These are phyloP conservation scores for Plusia festucae DNA, from an alignment of 2,888 invertebrate species.

Conservation along the genomic window DNA sequence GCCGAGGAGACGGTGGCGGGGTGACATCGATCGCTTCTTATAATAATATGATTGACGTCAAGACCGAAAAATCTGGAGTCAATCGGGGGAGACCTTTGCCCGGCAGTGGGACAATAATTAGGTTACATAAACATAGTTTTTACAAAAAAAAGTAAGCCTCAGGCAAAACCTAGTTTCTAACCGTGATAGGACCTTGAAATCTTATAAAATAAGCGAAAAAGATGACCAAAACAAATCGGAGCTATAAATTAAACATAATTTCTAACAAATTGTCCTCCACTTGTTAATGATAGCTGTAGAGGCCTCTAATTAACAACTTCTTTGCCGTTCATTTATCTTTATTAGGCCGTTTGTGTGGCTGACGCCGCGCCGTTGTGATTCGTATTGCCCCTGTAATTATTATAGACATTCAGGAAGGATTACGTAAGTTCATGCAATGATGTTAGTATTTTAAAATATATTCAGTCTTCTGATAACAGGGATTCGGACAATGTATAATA, in stretches of 20 bases:
- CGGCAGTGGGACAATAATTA: too few species aligned
- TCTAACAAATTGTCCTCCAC: constrained; percentile 48
- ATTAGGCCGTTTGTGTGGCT: constrained; percentile 51
- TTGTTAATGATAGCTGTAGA: constrained; percentile 43
- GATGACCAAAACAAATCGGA: constrained; percentile 24
- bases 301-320: constrained; percentile 60
- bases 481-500: too few species aligned
- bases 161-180: not conserved
- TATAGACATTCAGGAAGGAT: constrained; percentile 10
- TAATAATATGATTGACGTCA: too few species aligned
- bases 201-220: constrained; percentile 25
- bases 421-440: not conserved
- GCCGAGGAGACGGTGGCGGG: too few species aligned
- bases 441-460: too few species aligned
- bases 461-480: too few species aligned
- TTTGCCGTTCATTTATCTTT: constrained; percentile 61
- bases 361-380: not conserved
- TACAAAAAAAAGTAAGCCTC: not conserved
- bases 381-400: constrained; percentile 40
- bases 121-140: too few species aligned
- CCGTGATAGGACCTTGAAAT: constrained; percentile 9
- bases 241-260: constrained; percentile 44
- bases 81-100: too few species aligned
- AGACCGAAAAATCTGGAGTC: too few species aligned
- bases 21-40: too few species aligned